Percentiles rank a stretch among this genome's conserved stretches.
Evolutionary conservation across 2,797 vertebrate genomes (phyloP).

Genomic region (Mareca penelope): DNA sequence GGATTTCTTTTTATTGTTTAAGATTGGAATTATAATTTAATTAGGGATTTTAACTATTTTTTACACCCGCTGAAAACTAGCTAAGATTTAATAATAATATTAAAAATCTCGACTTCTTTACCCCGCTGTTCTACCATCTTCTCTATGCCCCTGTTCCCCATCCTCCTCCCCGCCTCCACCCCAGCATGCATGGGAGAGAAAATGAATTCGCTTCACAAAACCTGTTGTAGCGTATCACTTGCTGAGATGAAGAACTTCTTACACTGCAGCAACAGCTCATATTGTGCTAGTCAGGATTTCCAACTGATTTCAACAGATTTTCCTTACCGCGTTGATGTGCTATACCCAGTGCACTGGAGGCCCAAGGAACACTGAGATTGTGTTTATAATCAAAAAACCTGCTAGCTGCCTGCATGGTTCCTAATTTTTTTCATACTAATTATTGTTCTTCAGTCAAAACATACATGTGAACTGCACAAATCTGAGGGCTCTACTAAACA

Average conservation of each 20-base stretch:
- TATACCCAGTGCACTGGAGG: constrained; percentile 43
- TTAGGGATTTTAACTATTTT: constrained; percentile 75
- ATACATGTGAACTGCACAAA: background rate
- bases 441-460: constrained; percentile 28
- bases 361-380: constrained; percentile 34
- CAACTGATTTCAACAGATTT: constrained; percentile 70
- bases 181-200: constrained; percentile 39
- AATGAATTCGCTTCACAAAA: constrained; percentile 67
- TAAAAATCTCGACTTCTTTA: constrained; percentile 2
- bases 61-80: constrained; percentile 46
- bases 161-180: constrained; percentile 30
- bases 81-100: constrained; percentile 38
- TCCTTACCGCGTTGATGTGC: constrained; percentile 59
- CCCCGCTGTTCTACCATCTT: background rate
- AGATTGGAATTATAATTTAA: constrained; percentile 81
- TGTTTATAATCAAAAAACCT: constrained; percentile 49
- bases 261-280: constrained; percentile 65
- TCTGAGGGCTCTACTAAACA: background rate
- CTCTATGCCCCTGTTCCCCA: background rate
- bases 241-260: constrained; percentile 70
- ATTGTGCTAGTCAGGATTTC: constrained; percentile 69
- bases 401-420: constrained; percentile 36
- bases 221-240: constrained; percentile 67
- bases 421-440: constrained; percentile 5
- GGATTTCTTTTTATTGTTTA: constrained; percentile 80